Evolutionary conservation across 2,888 invertebrate genomes (phyloP), one percentile per base, ranked within the genome.

Genomic region (Oscheius sp.): DNA sequence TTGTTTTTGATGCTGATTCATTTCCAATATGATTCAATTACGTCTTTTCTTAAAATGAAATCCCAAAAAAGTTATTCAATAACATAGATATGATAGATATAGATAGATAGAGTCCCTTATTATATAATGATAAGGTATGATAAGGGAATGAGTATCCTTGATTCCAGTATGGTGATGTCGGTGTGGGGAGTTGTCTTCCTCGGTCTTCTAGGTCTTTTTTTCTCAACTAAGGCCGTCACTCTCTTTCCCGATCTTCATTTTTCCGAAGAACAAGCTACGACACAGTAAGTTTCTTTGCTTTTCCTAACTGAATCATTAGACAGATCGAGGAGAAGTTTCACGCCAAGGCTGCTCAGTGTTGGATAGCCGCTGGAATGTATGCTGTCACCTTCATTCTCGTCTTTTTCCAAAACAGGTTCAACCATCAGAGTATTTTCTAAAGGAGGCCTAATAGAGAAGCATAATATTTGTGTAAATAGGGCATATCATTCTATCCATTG

Each of bases 301-400:
- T 49, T 12, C 24, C 28, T 45, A 30, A 6, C 41, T 6, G 1
- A 8, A 14, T 63, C 76, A 83, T 38, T 71, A 82, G 80, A 69
- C 72, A 71, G 33, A 76, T 84, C 65, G 77, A 76, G n/a, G 68
- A 71, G 14, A 79, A 79, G 44, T 84, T 79, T 72, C 71, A 68
- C 56, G 84, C 84, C 57, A 84, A 84, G 68, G 84, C 84, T n/a
- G 74, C 67, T 2, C 89, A 89, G 79, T 89, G 88, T 83, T 89
- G 87, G 85, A 87, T 88, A 36, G 88, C 88, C 12, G 87, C 87
- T 26, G 88, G 87, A 24, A 80, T 88, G 63, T 88, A 88, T 67
- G 82, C 86, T 14, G 81, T 86, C 54, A 86, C 87, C 8, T 82
- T 88, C 66, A 80, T 88, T 64, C 84, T 77, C 38, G 84, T 82